phyloP scores from a whole-genome alignment of 2,888 invertebrate genomes.

The Stenchaetothrips biformis region DNA sequence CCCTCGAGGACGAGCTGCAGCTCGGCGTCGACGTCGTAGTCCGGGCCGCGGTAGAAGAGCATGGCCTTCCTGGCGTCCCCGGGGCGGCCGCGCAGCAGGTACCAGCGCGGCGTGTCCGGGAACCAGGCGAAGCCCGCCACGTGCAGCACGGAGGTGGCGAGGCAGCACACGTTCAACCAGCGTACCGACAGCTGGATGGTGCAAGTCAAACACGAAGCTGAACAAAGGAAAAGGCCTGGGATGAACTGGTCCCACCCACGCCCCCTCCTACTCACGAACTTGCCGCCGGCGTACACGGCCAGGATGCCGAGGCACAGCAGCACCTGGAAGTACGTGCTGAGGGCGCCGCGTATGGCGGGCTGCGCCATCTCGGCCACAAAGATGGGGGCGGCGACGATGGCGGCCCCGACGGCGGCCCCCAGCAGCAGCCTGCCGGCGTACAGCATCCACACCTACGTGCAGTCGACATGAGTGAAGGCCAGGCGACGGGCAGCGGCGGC shows the following conservation, averaged over 20 bases:
- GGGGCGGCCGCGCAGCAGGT: conserved; percentile 40
- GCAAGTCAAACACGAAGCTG: too few relatives aligned
- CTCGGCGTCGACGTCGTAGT: conserved; percentile 42
- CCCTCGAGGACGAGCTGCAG: not conserved
- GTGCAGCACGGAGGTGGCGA: conserved; percentile 16
- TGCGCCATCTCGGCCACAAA: conserved; percentile 27
- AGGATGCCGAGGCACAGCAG: conserved; percentile 28
- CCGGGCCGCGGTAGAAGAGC: conserved; percentile 34
- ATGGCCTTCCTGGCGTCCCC: conserved; percentile 44
- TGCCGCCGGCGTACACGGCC: conserved; percentile 25
- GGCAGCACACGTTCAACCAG: conserved; percentile 15
- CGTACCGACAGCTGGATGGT: not conserved
- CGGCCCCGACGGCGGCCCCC: not conserved
- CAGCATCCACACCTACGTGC: conserved; percentile 16
- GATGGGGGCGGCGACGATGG: not conserved
- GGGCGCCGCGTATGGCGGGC: conserved; percentile 25
- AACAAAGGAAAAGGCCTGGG: too few relatives aligned
- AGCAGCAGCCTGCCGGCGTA: conserved; percentile 25
- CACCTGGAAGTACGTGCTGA: conserved; percentile 27
- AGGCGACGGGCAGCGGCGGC: too few relatives aligned
- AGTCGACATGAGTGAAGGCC: not conserved
- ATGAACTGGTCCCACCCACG: too few relatives aligned
- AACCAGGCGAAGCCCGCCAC: conserved; percentile 23
- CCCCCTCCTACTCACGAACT: conserved; percentile 10
- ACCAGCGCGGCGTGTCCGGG: conserved; percentile 30